A percentile compares a stretch with the other conserved stretches of the same genome.
Evolutionary conservation across 2,797 vertebrate species (phyloP).

Genomic region (Periparus ater): DNA sequence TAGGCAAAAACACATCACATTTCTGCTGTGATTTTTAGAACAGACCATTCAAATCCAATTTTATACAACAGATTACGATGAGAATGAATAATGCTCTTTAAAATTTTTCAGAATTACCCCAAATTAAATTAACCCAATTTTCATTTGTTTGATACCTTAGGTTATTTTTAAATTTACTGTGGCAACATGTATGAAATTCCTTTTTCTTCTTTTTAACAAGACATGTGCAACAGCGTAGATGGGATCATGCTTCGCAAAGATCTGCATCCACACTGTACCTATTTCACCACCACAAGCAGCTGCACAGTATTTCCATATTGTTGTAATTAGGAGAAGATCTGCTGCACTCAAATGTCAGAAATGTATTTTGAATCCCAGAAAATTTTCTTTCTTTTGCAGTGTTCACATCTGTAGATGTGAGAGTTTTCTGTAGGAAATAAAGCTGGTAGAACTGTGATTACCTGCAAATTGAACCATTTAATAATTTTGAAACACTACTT

Average conservation of each 20-base stretch:
- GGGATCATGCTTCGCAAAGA: not conserved
- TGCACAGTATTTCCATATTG: not conserved
- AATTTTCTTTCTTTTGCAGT: not conserved
- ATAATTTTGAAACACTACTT: not conserved
- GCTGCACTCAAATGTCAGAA: not conserved
- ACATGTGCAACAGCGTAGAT: not conserved
- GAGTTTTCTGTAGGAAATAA: not conserved
- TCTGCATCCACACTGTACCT: not conserved
- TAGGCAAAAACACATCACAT: not conserved
- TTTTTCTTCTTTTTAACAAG: not conserved
- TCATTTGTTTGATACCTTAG: not conserved
- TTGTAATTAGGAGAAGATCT: not conserved
- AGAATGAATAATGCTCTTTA: not conserved
- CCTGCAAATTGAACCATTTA: not conserved
- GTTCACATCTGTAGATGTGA: not conserved
- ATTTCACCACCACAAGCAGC: not conserved
- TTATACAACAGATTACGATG: not conserved
- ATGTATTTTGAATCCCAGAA: not conserved
- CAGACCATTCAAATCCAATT: not conserved
- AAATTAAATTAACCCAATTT: not conserved
- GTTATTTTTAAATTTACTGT: not conserved
- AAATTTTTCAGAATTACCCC: not conserved
- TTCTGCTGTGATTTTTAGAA: not conserved
- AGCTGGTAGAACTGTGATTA: not conserved
- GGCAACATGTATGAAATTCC: not conserved